These are phyloP conservation scores for Cecidostiba fungosa DNA, from an alignment of 2,888 invertebrate species.

Conservation along the genomic window DNA sequence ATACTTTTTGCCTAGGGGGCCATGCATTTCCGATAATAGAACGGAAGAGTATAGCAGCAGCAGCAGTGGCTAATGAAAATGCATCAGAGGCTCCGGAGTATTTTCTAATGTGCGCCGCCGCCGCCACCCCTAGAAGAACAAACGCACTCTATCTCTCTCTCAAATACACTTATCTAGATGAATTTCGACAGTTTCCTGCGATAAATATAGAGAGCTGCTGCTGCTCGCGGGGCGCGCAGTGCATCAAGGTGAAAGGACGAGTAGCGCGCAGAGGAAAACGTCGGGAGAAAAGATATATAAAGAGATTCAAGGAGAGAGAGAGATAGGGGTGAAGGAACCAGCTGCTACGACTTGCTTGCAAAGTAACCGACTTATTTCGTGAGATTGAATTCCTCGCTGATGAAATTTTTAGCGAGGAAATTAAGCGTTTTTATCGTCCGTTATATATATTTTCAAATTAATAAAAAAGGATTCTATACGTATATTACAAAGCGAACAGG, in stretches of 20 bases:
- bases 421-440: background rate
- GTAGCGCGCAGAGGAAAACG: constrained; percentile 23
- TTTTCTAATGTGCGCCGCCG: constrained; percentile 40
- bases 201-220: constrained; percentile 9
- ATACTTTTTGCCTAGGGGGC: background rate
- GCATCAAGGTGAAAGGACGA: constrained; percentile 41
- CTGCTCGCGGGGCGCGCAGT: constrained; percentile 41
- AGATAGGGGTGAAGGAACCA: background rate
- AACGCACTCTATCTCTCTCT: constrained; percentile 29
- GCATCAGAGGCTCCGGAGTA: constrained; percentile 37
- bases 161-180: constrained; percentile 56
- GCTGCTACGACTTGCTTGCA: constrained; percentile 5
- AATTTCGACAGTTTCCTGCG: constrained; percentile 56
- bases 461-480: too few species aligned
- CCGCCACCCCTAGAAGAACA: constrained; percentile 11
- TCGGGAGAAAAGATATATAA: constrained; percentile 26
- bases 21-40: constrained; percentile 34
- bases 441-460: too few species aligned
- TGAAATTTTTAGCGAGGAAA: constrained; percentile 2
- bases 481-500: too few species aligned
- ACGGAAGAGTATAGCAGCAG: background rate
- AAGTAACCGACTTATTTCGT: constrained; percentile 19
- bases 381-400: background rate
- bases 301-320: constrained; percentile 15
- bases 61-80: constrained; percentile 49